Evolutionary conservation across 2,113 vertebrate species (phyloP), one percentile per base, ranked within the genome.

Genomic region (Heterotis niloticus): DNA sequence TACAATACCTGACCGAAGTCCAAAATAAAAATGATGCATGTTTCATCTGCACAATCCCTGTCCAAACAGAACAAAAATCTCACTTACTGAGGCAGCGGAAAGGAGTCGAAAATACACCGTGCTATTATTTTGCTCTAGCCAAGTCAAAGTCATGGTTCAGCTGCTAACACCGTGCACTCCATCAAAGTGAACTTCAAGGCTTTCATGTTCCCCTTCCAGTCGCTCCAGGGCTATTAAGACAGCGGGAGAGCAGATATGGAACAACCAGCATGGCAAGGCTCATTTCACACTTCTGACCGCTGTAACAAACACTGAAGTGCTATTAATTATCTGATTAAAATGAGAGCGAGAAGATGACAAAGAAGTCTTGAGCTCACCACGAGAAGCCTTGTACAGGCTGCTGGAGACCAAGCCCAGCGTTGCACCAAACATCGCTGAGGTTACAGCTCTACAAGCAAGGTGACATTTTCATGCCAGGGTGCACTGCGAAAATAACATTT

Each of bases 1-100:
- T 44, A n/a, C n/a, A n/a, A n/a, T n/a, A n/a, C n/a, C n/a, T n/a
- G n/a, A n/a, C n/a, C n/a, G n/a, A n/a, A n/a, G n/a, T 44, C 7
- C 3, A 44, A 44, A 44, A 44, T 7, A 2, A 44, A 7, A 2
- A 44, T 44, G 34, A 4, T 2, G 3, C 34, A 44, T 44, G 34
- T 44, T 44, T 44, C 34, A 44, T 44, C 34, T 44, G 34, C 34
- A 4, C 34, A 44, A 44, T 7, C 7, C 34, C 34, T 44, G 34
- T 44, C 34, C 34, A 2, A 44, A 7, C 2, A 44, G 7, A 44
- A 79, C 24, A 64, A 28, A 85, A 87, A 87, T 82, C 81, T 75
- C 62, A 85, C 87, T 86, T 81, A 76, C 68, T 72, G 76, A 77
- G 59, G 56, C 44, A 16, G 20, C 34, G 3, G 59, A 62, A 62